Evolutionary conservation across 2,888 invertebrate genomes (phyloP).

Genomic region (Amorpha juglandis): DNA sequence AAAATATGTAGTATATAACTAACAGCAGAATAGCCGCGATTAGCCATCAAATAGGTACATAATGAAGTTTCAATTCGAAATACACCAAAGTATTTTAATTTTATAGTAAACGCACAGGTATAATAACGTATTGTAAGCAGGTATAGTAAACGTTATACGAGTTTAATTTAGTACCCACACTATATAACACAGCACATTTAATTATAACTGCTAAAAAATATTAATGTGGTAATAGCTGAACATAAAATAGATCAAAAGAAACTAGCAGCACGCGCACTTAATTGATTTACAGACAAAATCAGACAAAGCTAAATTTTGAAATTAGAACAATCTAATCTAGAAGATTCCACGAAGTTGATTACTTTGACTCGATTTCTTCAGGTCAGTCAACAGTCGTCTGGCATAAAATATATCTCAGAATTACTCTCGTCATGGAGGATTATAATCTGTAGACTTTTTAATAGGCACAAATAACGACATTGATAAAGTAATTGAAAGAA

Average conservation of each 20-base stretch:
- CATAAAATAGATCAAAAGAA: constrained; percentile 7
- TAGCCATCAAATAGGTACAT: no score
- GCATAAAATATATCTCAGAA: constrained; percentile 27
- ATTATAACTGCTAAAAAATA: background rate
- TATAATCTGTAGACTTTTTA: constrained; percentile 25
- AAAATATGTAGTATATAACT: no score
- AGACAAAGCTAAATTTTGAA: constrained; percentile 4
- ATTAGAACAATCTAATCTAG: constrained; percentile 23
- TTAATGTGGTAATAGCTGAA: background rate
- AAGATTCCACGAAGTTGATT: constrained; percentile 15
- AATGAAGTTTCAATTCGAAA: no score
- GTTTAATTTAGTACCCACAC: background rate
- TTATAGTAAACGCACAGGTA: no score
- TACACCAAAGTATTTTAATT: no score
- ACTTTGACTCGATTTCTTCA: constrained; percentile 24
- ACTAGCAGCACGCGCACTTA: constrained; percentile 2
- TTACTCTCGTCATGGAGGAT: constrained; percentile 21
- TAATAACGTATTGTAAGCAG: no score
- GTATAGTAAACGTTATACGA: background rate
- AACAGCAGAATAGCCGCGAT: no score
- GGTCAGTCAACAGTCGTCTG: constrained; percentile 17
- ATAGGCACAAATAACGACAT: constrained; percentile 37
- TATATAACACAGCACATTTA: background rate
- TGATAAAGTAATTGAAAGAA: constrained; percentile 44
- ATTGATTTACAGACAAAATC: constrained; percentile 6